These are phyloP conservation scores for Copidosoma floridanum DNA, from an alignment of 1,140 invertebrate species.

Conservation along the genomic window DNA sequence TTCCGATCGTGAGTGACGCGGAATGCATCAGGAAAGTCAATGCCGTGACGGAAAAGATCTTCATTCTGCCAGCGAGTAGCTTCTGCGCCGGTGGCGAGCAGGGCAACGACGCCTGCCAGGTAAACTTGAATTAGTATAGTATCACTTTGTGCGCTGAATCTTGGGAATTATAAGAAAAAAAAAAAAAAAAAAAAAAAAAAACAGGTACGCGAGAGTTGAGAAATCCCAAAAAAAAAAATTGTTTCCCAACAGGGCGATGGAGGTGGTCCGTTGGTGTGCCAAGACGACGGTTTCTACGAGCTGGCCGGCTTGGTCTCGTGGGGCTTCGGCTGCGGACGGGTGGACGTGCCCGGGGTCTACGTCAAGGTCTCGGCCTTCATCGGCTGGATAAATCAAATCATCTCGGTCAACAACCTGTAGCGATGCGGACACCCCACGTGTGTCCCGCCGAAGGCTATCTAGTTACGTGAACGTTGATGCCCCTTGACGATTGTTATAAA, in stretches of 20 bases:
- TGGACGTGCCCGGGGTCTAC: slow-evolving; percentile 89
- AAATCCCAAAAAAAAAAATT: too few species aligned
- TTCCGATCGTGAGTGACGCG: slow-evolving; percentile 90
- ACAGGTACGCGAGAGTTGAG: too few species aligned
- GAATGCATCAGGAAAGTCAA: slow-evolving; percentile 91
- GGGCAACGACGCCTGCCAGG: slow-evolving; percentile 91
- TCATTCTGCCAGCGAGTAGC: slow-evolving; percentile 86
- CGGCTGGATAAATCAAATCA: slow-evolving; percentile 96
- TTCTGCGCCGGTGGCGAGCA: slow-evolving; percentile 92
- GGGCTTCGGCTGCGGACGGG: slow-evolving; percentile 88
- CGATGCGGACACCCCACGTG: too few species aligned
- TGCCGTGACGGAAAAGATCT: slow-evolving; percentile 90
- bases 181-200: too few species aligned
- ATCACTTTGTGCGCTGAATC: neutral
- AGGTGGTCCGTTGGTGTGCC: slow-evolving; percentile 86
- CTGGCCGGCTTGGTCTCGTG: slow-evolving; percentile 86
- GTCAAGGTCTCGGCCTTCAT: slow-evolving; percentile 93
- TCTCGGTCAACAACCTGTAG: slow-evolving; percentile 89
- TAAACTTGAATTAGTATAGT: slow-evolving; percentile 53
- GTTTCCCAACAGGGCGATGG: slow-evolving; percentile 73
- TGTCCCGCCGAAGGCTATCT: too few species aligned
- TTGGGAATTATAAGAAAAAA: too few species aligned
- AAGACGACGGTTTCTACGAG: slow-evolving; percentile 90
- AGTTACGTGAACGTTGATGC: slow-evolving; percentile 28
- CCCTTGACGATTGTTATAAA: slow-evolving; percentile 27